Evolutionary conservation across 1,140 invertebrate genomes (phyloP).

Genomic region (Oncopodura yosiiana): DNA sequence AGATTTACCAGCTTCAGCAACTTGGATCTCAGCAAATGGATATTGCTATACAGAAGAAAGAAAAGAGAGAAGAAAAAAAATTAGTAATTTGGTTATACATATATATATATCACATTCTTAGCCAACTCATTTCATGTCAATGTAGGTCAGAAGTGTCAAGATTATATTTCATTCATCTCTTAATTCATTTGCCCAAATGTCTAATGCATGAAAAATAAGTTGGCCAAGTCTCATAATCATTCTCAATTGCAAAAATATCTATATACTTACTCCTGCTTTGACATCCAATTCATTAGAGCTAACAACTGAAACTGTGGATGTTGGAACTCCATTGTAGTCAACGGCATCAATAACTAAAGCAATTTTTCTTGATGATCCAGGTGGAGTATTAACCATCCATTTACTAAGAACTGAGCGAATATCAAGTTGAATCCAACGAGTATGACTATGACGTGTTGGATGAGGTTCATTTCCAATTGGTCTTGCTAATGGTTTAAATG

Average conservation of each 20-base stretch:
- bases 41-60: constrained; percentile 47
- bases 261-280: constrained; percentile 25
- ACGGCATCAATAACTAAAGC: constrained; percentile 29
- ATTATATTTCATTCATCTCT: too few relatives aligned
- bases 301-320: constrained; percentile 18
- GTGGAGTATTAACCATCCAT: constrained; percentile 18
- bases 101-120: too few relatives aligned
- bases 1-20: constrained; percentile 50
- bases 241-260: background rate
- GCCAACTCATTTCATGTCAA: too few relatives aligned
- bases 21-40: constrained; percentile 69
- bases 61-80: background rate
- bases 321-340: constrained; percentile 8
- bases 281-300: constrained; percentile 18
- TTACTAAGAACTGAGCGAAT: constrained; percentile 22
- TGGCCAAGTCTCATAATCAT: too few relatives aligned
- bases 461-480: background rate
- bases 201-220: too few relatives aligned
- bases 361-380: constrained; percentile 26
- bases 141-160: too few relatives aligned
- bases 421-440: constrained; percentile 31
- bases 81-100: too few relatives aligned
- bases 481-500: constrained; percentile 6
- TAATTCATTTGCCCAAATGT: too few relatives aligned
- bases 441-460: constrained; percentile 11